phyloP scores from a whole-genome alignment of 1,140 invertebrate species.

The Chymomyza costata region DNA sequence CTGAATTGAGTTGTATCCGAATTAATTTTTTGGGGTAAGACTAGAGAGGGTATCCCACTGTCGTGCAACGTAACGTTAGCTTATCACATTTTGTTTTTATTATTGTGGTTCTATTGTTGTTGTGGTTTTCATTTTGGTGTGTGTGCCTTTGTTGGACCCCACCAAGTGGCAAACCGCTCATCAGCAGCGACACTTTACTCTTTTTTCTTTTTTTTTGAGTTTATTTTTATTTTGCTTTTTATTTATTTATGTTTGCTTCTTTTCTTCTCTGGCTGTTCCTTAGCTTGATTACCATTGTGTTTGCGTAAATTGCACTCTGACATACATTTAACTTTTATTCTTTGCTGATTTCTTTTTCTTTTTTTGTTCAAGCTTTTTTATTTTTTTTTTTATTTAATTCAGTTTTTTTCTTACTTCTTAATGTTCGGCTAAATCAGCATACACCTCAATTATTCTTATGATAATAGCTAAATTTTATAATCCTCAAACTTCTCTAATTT shows the following conservation, averaged over 20 bases:
- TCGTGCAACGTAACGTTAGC: too few species aligned
- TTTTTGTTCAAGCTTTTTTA: too few species aligned
- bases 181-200: slow-evolving; percentile 28
- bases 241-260: not conserved
- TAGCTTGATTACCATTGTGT: not conserved
- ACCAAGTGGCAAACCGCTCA: slow-evolving; percentile 24
- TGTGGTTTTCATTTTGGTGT: not conserved
- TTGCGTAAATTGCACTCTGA: too few species aligned
- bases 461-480: too few species aligned
- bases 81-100: too few species aligned
- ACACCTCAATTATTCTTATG: too few species aligned
- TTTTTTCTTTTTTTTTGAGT: slow-evolving; percentile 6
- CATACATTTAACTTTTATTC: slow-evolving; percentile 8
- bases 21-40: too few species aligned
- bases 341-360: slow-evolving; percentile 29
- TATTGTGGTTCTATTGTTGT: not conserved
- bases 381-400: too few species aligned
- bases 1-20: too few species aligned
- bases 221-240: not conserved
- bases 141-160: not conserved
- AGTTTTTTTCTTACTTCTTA: too few species aligned
- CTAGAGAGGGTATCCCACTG: slow-evolving; percentile 3
- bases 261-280: slow-evolving; percentile 19
- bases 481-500: too few species aligned
- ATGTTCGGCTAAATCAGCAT: too few species aligned